phyloP scores from a whole-genome alignment of 2,113 vertebrate genomes.

The Neolamprologus fasciatus region DNA sequence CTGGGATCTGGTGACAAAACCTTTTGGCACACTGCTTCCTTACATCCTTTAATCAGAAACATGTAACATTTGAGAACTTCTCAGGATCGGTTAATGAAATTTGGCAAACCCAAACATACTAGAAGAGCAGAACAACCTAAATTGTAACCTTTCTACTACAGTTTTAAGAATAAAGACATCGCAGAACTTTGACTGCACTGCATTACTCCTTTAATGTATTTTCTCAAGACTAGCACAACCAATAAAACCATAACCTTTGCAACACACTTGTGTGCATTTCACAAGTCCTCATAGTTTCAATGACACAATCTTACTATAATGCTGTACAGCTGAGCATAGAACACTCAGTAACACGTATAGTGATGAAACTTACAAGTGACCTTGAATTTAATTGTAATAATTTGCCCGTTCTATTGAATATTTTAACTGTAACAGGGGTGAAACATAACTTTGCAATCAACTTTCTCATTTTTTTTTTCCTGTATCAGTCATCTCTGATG shows the following conservation, averaged over 20 bases:
- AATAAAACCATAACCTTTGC: neutral
- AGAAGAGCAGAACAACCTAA: neutral
- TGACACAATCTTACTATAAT: neutral
- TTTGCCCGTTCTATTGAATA: neutral
- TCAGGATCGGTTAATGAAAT: neutral
- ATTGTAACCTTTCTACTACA: neutral
- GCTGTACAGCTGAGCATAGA: neutral
- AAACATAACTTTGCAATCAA: neutral
- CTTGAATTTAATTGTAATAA: neutral
- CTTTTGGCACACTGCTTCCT: neutral
- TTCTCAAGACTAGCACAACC: neutral
- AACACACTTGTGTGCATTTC: neutral
- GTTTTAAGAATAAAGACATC: neutral
- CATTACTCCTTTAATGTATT: neutral
- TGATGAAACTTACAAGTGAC: neutral
- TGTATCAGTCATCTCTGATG: neutral
- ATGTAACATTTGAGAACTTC: neutral
- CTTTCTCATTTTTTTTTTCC: neutral
- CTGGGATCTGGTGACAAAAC: neutral
- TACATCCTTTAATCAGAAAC: neutral
- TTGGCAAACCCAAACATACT: neutral
- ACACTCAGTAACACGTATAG: neutral
- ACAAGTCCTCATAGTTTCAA: neutral
- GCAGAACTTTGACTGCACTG: neutral
- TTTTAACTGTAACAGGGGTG: neutral